These are phyloP conservation scores for Chaitophorus viminalis DNA, from an alignment of 2,888 invertebrate genomes.

Conservation along the genomic window DNA sequence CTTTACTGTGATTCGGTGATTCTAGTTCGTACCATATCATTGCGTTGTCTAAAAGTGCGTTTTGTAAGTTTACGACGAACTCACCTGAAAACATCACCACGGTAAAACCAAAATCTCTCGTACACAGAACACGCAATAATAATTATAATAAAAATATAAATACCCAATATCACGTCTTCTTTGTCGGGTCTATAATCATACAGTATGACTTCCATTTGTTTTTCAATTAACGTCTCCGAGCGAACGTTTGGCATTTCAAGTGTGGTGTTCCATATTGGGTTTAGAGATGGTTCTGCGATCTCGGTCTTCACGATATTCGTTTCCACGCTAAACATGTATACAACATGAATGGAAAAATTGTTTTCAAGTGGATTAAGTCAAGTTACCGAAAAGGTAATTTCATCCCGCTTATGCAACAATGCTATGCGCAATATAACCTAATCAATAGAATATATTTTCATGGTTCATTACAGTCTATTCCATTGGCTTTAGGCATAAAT, in stretches of 20 bases:
- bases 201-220: slow-evolving; percentile 84
- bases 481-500: too few species aligned
- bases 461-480: too few species aligned
- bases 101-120: not conserved
- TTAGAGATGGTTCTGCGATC: slow-evolving; percentile 85
- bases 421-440: too few species aligned
- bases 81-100: slow-evolving; percentile 67
- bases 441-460: too few species aligned
- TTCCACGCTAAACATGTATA: slow-evolving; percentile 72
- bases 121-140: not conserved
- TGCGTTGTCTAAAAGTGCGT: slow-evolving; percentile 87
- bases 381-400: too few species aligned
- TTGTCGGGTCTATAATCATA: slow-evolving; percentile 83
- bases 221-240: slow-evolving; percentile 81
- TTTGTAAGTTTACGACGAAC: slow-evolving; percentile 77
- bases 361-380: not conserved
- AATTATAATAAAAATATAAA: slow-evolving; percentile 52
- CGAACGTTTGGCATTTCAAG: slow-evolving; percentile 83
- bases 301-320: slow-evolving; percentile 83
- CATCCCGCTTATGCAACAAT: too few species aligned
- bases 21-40: slow-evolving; percentile 91
- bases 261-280: slow-evolving; percentile 93
- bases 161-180: slow-evolving; percentile 81
- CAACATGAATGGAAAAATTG: slow-evolving; percentile 63
- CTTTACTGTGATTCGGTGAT: slow-evolving; percentile 78